A percentile compares a stretch with the other conserved stretches of the same genome.
Conservation (phyloP, 2,113 vertebrate genomes). For the Sporophila hypoxantha region DNA sequence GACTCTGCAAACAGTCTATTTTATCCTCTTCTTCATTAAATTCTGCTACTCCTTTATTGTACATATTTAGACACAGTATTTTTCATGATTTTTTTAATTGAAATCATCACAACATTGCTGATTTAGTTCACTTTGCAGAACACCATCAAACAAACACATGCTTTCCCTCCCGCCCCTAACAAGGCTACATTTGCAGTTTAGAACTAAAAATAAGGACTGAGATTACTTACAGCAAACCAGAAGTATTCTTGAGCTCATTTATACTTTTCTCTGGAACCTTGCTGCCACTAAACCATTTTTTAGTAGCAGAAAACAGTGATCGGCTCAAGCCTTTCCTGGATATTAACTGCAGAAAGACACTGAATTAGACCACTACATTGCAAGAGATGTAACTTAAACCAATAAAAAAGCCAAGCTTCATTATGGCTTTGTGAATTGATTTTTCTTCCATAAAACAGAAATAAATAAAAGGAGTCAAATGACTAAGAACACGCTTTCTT, state of each 20-base stretch:
- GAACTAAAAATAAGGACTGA: neutral
- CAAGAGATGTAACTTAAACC: neutral
- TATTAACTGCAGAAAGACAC: constrained; percentile 76
- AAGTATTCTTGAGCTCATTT: constrained; percentile 89
- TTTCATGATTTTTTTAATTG: neutral
- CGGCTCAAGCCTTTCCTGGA: constrained; percentile 96
- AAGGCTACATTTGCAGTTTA: neutral
- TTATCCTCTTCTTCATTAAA: neutral
- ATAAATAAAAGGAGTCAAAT: neutral
- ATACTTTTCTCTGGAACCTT: constrained; percentile 94
- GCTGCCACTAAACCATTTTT: constrained; percentile 96
- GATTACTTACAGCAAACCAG: constrained; percentile 86
- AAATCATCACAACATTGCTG: neutral
- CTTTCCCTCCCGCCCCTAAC: neutral
- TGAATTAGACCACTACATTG: neutral
- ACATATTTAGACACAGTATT: neutral
- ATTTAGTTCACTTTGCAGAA: neutral
- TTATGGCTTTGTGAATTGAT: neutral
- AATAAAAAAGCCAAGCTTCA: neutral
- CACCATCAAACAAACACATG: neutral
- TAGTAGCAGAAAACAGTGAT: constrained; percentile 93
- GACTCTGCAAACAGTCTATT: neutral
- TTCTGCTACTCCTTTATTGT: neutral
- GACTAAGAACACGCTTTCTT: neutral
- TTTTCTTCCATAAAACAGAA: neutral